Evolutionary conservation across 2,113 vertebrate genomes (phyloP).

Genomic region (Rhadina sibilatrix): DNA sequence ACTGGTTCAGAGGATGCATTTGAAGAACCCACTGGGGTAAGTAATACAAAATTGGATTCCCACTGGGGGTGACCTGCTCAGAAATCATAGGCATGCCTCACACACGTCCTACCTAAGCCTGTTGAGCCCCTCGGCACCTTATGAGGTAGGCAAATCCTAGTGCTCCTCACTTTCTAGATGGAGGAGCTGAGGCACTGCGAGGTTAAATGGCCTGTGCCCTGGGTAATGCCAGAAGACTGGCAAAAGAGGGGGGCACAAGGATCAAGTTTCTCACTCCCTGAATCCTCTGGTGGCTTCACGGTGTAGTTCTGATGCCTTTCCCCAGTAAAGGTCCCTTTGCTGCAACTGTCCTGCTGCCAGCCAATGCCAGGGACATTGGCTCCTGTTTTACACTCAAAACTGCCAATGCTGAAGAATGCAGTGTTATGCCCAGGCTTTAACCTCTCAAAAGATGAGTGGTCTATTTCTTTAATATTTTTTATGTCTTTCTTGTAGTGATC

Average conservation of each 20-base stretch:
- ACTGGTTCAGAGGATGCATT: neutral
- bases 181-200: conserved; percentile 31
- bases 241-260: neutral
- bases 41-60: neutral
- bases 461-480: neutral
- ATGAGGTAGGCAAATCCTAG: conserved; percentile 22
- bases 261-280: neutral
- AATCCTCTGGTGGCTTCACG: neutral
- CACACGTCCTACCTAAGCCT: neutral
- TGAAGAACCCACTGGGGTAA: neutral
- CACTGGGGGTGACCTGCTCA: neutral
- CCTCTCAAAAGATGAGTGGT: neutral
- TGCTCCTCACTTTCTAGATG: neutral
- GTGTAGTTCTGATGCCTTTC: neutral
- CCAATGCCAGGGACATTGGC: accelerated
- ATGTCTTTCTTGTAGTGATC: neutral
- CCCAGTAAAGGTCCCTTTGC: neutral
- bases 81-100: neutral
- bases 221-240: neutral
- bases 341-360: neutral
- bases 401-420: neutral
- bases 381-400: neutral
- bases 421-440: neutral
- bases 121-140: neutral
- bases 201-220: neutral